Evolutionary conservation across 2,888 invertebrate genomes (phyloP).

Genomic region (Epinotia bilunana): DNA sequence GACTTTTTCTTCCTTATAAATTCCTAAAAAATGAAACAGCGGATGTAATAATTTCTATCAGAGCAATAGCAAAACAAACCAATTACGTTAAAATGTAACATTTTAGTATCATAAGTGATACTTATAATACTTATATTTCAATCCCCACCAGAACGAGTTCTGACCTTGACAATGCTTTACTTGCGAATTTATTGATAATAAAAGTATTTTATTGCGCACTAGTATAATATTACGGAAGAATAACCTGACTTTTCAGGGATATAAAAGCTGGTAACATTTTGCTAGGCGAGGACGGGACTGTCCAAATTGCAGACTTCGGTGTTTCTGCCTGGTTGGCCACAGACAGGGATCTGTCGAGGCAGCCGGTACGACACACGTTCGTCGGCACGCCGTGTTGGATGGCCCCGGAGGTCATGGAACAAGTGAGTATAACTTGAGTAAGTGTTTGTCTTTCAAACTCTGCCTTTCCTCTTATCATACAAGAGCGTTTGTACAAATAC

Average conservation of each 20-base stretch:
- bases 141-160: too few species aligned
- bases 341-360: constrained; percentile 95
- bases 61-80: too few species aligned
- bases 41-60: too few species aligned
- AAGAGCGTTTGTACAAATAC: too few species aligned
- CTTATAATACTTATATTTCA: too few species aligned
- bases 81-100: too few species aligned
- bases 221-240: neutral
- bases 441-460: neutral
- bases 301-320: constrained; percentile 99
- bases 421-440: constrained; percentile 85
- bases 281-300: constrained; percentile 97
- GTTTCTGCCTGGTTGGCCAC: constrained; percentile 99
- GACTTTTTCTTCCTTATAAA: too few species aligned
- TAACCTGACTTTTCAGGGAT: constrained; percentile 86
- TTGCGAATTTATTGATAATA: neutral
- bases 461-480: too few species aligned
- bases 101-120: too few species aligned
- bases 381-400: constrained; percentile 99
- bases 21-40: too few species aligned
- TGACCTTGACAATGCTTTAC: neutral
- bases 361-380: constrained; percentile 98
- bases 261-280: constrained; percentile 99
- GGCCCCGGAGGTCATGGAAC: constrained; percentile 99
- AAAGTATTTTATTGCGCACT: neutral